These are phyloP conservation scores for Buphagus erythrorhynchus DNA, from an alignment of 2,797 vertebrate genomes.

Conservation along the genomic window DNA sequence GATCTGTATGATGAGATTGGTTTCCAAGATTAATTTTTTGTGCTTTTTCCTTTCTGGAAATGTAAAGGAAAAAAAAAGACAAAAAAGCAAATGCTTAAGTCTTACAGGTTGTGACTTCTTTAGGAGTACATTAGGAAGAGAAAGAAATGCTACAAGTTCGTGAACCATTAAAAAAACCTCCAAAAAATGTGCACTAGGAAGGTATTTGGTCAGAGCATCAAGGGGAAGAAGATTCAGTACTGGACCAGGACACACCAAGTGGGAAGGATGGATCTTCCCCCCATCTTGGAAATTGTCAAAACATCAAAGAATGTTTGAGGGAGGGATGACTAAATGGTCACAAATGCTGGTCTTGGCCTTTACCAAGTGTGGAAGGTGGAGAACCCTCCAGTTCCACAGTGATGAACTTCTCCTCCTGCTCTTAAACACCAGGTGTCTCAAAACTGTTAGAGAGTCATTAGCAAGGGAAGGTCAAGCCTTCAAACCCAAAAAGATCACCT, in stretches of 20 bases:
- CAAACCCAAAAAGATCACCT: not conserved
- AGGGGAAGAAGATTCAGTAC: not conserved
- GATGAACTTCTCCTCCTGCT: not conserved
- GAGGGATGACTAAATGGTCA: not conserved
- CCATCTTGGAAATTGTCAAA: not conserved
- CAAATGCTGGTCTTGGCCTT: not conserved
- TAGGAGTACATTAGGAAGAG: not conserved
- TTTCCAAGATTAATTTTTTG: not conserved
- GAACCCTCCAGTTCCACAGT: not conserved
- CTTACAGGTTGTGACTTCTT: not conserved
- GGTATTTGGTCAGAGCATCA: not conserved
- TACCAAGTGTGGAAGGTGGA: rapidly evolving
- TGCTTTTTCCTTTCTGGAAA: not conserved
- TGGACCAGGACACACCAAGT: not conserved
- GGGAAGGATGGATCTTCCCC: not conserved
- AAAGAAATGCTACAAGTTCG: not conserved
- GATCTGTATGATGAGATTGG: not conserved
- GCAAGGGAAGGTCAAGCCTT: not conserved
- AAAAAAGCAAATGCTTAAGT: not conserved
- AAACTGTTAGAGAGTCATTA: not conserved
- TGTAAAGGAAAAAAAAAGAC: not conserved
- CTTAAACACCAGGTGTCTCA: not conserved
- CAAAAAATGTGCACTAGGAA: not conserved
- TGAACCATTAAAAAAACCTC: not conserved
- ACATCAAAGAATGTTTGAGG: not conserved